Conservation (phyloP, 2,888 invertebrate species). For the Conchocele bisecta region DNA sequence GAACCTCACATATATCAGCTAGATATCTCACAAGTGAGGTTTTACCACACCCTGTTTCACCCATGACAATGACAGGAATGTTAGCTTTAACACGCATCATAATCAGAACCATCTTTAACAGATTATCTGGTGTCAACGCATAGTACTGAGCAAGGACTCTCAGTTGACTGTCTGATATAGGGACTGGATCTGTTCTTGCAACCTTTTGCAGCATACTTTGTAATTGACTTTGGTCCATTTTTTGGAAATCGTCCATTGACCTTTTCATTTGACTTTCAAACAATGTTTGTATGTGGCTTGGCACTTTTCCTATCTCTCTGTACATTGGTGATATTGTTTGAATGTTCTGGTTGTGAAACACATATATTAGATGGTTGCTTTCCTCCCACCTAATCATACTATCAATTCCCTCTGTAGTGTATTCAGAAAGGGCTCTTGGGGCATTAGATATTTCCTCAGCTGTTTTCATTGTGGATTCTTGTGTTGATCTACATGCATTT, state of each 20-base stretch:
- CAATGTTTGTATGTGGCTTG: slow-evolving; percentile 42
- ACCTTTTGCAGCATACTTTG: slow-evolving; percentile 48
- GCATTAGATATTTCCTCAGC: too few relatives aligned
- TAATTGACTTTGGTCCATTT: slow-evolving; percentile 34
- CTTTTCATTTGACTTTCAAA: slow-evolving; percentile 66
- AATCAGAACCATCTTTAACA: slow-evolving; percentile 69
- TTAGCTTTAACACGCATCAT: slow-evolving; percentile 57
- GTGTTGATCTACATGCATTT: slow-evolving; percentile 27
- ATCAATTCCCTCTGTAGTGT: slow-evolving; percentile 40
- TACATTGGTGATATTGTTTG: slow-evolving; percentile 63
- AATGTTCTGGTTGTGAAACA: slow-evolving; percentile 64
- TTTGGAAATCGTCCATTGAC: slow-evolving; percentile 38
- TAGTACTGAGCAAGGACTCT: slow-evolving; percentile 43
- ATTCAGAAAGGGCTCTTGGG: slow-evolving; percentile 4
- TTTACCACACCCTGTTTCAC: slow-evolving; percentile 74
- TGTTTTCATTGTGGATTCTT: slow-evolving; percentile 17
- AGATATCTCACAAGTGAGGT: slow-evolving; percentile 67
- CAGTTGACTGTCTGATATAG: slow-evolving; percentile 13
- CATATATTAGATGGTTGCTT: slow-evolving; percentile 63
- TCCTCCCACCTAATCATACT: slow-evolving; percentile 69
- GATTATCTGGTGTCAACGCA: slow-evolving; percentile 68
- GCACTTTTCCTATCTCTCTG: slow-evolving; percentile 47
- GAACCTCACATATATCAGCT: slow-evolving; percentile 55
- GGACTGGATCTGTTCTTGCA: slow-evolving; percentile 34
- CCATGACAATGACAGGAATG: slow-evolving; percentile 70